phyloP scores from a whole-genome alignment of 2,888 invertebrate genomes.

The Bhutanitis thaidina region DNA sequence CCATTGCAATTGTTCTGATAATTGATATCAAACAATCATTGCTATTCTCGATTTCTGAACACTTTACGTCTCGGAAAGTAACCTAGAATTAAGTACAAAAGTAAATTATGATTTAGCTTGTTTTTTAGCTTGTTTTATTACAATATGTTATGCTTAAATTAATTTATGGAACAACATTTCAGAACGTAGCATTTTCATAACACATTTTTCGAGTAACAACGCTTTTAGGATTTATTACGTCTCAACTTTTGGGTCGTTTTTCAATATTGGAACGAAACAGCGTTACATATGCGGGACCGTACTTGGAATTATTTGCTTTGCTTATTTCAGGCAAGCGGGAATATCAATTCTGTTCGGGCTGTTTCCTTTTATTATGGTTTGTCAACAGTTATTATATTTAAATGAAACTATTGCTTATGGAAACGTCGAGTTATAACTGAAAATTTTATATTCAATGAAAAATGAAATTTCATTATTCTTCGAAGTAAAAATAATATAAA shows the following conservation, averaged over 20 bases:
- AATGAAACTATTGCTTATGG: too few relatives aligned
- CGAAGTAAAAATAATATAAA: too few relatives aligned
- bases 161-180: background rate
- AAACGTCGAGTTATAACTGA: too few relatives aligned
- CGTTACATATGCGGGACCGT: constrained; percentile 10
- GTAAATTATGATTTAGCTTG: background rate
- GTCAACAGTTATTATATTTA: constrained; percentile 5
- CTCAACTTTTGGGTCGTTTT: constrained; percentile 13
- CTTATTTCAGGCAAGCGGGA: background rate
- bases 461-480: too few relatives aligned
- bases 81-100: background rate
- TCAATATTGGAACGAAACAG: constrained; percentile 5
- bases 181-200: background rate
- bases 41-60: too few relatives aligned
- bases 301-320: constrained; percentile 12
- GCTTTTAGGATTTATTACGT: constrained; percentile 11
- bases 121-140: background rate
- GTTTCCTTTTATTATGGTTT: constrained; percentile 4
- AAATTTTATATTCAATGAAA: too few relatives aligned
- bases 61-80: too few relatives aligned
- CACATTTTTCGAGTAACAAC: constrained; percentile 10
- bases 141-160: background rate
- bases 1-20: too few relatives aligned
- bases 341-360: constrained; percentile 1
- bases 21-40: too few relatives aligned